Evolutionary conservation across 2,113 vertebrate species (phyloP).

Genomic region (Gnathonemus echidnorhynchus): DNA sequence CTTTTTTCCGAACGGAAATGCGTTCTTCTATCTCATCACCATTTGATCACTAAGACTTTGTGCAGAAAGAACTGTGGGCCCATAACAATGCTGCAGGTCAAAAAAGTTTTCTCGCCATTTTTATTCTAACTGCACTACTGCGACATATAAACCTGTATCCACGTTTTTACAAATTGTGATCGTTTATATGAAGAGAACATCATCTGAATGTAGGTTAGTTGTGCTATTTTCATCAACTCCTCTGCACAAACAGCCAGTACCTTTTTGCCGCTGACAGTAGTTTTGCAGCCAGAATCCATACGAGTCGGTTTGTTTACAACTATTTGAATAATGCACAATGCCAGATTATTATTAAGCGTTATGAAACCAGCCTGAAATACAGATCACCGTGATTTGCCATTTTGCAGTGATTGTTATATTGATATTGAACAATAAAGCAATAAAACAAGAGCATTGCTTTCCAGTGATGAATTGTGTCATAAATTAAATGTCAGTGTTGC

Average conservation of each 20-base stretch:
- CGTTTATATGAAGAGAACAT: not conserved
- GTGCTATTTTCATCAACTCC: not conserved
- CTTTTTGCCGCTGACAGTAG: not conserved
- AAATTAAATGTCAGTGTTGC: not conserved
- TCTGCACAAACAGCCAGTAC: not conserved
- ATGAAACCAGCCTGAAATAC: not conserved
- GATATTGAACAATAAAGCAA: not conserved
- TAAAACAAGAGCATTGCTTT: not conserved
- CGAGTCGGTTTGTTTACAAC: not conserved
- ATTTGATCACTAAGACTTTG: not conserved
- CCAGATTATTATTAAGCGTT: not conserved
- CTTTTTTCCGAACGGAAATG: not conserved
- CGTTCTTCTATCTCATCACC: not conserved
- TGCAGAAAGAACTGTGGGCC: not conserved
- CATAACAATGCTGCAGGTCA: not conserved
- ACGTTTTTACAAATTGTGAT: not conserved
- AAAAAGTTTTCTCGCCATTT: not conserved
- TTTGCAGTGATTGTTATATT: not conserved
- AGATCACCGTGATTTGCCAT: not conserved
- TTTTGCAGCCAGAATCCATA: not conserved
- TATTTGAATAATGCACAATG: not conserved
- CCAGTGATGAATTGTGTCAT: not conserved
- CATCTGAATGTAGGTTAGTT: not conserved
- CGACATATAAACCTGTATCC: not conserved
- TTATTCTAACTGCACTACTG: not conserved